Base-by-base conservation (phyloP, 2,888 invertebrate species). In the Stratiomys singularior region DNA sequence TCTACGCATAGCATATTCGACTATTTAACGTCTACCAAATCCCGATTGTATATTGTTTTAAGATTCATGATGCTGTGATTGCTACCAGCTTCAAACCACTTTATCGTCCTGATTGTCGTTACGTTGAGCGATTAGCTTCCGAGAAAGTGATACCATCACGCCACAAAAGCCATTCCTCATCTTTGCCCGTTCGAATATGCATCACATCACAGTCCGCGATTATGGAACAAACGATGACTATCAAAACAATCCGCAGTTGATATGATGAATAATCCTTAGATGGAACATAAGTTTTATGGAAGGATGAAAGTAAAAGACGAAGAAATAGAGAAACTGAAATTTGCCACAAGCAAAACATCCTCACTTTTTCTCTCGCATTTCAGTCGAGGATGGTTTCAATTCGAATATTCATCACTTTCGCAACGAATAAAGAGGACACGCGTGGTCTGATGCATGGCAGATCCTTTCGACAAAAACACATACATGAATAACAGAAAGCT, bases 31-130 rank as follows among this genome's bases (percentile, higher is more conserved):
- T n/a, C n/a, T n/a, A n/a, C n/a, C n/a, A n/a, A n/a, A n/a, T n/a
- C n/a, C n/a, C n/a, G n/a, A n/a, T n/a, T n/a, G n/a, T n/a, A n/a
- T 52, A 15, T 9, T 52, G 15, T 52, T 52, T 15, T 15, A 52
- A 9, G n/a, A 5, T 13, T n/a, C 52, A n/a, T 52, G 37, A 52
- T 52, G 4, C 7, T 13, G 52, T 15, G 3, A 52, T 52, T 52
- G 52, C 15, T 52, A 15, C 18, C 15, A 15, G 52, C 52, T 52
- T 52, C 52, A 18, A 52, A 52, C 52, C 52, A 15, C 52, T 15
- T 52, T 52, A 52, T 52, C 15, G 15, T 52, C 52, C 52, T 9
- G 52, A 52, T 52, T 52, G 52, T 52, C 52, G 52, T 52, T 52
- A 52, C 18, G 52, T 15, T 52, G 52, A 52, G 52, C 15, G 7